Evolutionary conservation across 2,797 vertebrate genomes (phyloP).

Genomic region (Salmo trutta): DNA sequence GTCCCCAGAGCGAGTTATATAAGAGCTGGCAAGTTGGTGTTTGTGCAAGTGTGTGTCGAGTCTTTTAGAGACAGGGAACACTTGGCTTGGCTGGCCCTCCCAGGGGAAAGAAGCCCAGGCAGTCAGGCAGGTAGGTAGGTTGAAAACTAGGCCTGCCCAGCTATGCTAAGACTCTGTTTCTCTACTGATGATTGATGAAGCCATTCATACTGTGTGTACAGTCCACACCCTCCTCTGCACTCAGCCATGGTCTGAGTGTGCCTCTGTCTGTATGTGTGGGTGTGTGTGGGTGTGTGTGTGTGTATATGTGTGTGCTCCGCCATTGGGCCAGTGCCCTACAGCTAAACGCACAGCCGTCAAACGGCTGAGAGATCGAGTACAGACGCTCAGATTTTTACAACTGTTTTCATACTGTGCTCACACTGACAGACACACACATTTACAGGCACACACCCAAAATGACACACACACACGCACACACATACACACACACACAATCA

Average conservation of each 20-base stretch:
- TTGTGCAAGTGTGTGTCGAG: neutral
- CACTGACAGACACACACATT: slow-evolving; percentile 8
- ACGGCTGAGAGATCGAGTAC: slow-evolving; percentile 14
- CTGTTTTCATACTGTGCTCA: slow-evolving; percentile 1
- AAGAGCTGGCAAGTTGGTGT: slow-evolving; percentile 42
- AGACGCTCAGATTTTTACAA: slow-evolving; percentile 20
- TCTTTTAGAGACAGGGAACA: neutral
- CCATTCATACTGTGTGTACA: neutral
- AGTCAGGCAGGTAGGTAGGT: neutral
- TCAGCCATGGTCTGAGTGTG: neutral
- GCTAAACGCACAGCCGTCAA: neutral
- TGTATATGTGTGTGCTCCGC: neutral
- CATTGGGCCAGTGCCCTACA: neutral
- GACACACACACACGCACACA: slow-evolving; percentile 9
- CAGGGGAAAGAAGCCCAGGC: neutral
- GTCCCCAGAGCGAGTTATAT: slow-evolving; percentile 36
- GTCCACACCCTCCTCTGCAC: slow-evolving; percentile 1
- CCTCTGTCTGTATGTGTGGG: neutral
- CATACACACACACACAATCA: slow-evolving; percentile 31
- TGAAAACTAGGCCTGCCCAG: neutral
- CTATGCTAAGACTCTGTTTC: slow-evolving; percentile 1
- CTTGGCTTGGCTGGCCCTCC: neutral
- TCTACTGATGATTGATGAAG: slow-evolving; percentile 1
- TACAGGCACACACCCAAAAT: slow-evolving; percentile 17
- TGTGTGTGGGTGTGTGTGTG: neutral